Percentiles rank a stretch among this genome's conserved stretches.
phyloP scores from a whole-genome alignment of 2,797 vertebrate genomes.

The Chrosomus eos region DNA sequence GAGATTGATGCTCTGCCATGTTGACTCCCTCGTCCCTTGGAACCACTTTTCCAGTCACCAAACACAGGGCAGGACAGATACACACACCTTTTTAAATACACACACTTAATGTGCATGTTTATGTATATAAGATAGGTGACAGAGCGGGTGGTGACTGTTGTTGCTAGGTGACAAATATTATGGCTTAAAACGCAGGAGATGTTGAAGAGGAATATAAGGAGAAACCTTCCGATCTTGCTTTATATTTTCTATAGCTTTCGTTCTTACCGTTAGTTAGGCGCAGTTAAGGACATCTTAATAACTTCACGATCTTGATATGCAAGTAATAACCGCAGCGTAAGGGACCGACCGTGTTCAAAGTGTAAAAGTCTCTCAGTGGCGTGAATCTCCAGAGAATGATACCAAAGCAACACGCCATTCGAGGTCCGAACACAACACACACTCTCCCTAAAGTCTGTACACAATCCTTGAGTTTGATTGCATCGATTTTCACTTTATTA shows the following conservation, averaged over 20 bases:
- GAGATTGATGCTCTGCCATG: not conserved
- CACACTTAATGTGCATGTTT: constrained; percentile 6
- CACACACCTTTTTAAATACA: constrained; percentile 14
- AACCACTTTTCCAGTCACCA: constrained; percentile 60
- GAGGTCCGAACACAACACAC: constrained; percentile 53
- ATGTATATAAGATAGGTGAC: constrained; percentile 47
- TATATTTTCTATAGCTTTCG: constrained; percentile 40
- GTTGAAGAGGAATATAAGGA: constrained; percentile 16
- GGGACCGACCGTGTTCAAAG: constrained; percentile 52
- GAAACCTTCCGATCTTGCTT: constrained; percentile 8
- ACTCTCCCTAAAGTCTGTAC: constrained; percentile 57
- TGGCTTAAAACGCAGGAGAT: constrained; percentile 36
- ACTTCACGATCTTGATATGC: not conserved
- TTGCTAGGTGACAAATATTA: constrained; percentile 75
- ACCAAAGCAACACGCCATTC: constrained; percentile 79
- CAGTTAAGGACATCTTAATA: not conserved
- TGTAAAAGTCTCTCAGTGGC: constrained; percentile 63
- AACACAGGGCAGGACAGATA: constrained; percentile 51
- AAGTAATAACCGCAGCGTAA: constrained; percentile 33
- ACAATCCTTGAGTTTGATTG: constrained; percentile 1
- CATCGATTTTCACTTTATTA: not conserved
- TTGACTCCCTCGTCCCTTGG: constrained; percentile 48
- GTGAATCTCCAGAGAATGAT: constrained; percentile 80
- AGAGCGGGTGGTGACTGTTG: constrained; percentile 69
- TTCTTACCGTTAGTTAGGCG: constrained; percentile 26